Evolutionary conservation across 2,797 vertebrate genomes (phyloP), one percentile per base, ranked within the genome.

Genomic region (Xenops minutus): DNA sequence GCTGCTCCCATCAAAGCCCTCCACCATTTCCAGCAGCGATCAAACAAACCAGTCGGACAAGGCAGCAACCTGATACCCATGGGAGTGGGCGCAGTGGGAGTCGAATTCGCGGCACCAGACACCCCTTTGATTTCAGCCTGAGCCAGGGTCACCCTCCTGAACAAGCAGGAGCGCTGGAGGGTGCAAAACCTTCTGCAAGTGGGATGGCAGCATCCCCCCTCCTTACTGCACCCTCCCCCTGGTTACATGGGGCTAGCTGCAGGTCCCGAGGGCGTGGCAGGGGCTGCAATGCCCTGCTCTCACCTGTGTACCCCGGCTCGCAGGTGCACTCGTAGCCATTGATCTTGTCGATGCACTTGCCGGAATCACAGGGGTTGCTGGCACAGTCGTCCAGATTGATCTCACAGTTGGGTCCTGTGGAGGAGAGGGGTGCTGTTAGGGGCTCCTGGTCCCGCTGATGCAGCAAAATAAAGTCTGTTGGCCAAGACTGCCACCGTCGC

Each of bases 341-440:
- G 78, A 99, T 99, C 98, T 99, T 99, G 98, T 99, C 99, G 4
- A 99, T 98, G 89, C 99, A 99, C 13, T 99, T 99, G 95, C 99
- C 99, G 0, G 98, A 98, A 96, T 99, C 99, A 0, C 99, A 99
- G 16, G 98, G 98, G 72, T 94, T 99, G 96, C 98, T 99, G 88
- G 99, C 98, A 4, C 99, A 99, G 97, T 99, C 99, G 0, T 99
- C 99, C 74, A 99, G 96, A 96, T 99, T 99, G 95, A 99, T 97
- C 97, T 99, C 99, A 4, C 99, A 99, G 97, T 99, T 99, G 96
- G 98, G 96, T 34, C 99, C 99, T 96, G 16, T 10, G 44, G 67
- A 88, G n/a, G 30, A 84, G 26, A 89, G 12, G 0, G 10, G 36
- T 14, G 5, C 32, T 14, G 13, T 73, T 43, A 84, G 8, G 12